These are phyloP conservation scores for Morone saxatilis DNA, from an alignment of 2,113 vertebrate genomes.

Conservation along the genomic window DNA sequence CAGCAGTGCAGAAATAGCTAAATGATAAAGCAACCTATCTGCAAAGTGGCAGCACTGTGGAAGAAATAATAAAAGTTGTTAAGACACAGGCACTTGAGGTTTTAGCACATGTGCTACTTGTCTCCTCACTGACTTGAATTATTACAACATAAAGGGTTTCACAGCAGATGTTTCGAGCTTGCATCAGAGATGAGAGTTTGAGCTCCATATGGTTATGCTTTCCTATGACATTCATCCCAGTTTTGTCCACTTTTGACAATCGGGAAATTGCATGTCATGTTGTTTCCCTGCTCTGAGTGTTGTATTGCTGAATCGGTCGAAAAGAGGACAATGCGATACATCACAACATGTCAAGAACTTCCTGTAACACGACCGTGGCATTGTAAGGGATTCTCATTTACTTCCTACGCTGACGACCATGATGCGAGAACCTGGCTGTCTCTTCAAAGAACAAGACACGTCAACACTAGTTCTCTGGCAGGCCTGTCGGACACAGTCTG, in stretches of 20 bases:
- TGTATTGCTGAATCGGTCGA: constrained; percentile 42
- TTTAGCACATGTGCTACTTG: constrained; percentile 11
- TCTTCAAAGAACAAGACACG: constrained; percentile 74
- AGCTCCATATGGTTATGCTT: constrained; percentile 49
- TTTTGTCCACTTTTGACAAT: constrained; percentile 34
- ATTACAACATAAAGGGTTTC: constrained; percentile 18
- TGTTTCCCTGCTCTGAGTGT: constrained; percentile 16
- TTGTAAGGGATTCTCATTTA: constrained; percentile 29
- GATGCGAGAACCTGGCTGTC: constrained; percentile 53
- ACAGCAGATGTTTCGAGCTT: constrained; percentile 51
- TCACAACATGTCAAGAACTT: constrained; percentile 64
- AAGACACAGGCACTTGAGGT: neutral
- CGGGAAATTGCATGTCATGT: constrained; percentile 61
- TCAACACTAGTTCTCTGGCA: constrained; percentile 63
- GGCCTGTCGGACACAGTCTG: constrained; percentile 51
- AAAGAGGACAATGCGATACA: constrained; percentile 44
- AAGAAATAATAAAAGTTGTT: constrained; percentile 28
- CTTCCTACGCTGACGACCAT: constrained; percentile 34
- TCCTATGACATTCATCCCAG: constrained; percentile 19
- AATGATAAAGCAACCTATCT: constrained; percentile 28
- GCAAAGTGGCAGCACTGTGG: neutral
- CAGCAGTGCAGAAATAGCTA: constrained; percentile 34
- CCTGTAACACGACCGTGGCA: constrained; percentile 38
- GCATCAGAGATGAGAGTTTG: constrained; percentile 44
- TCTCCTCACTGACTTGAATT: constrained; percentile 24